Conservation (phyloP, 2,113 vertebrate genomes). For the Chitala chitala region DNA sequence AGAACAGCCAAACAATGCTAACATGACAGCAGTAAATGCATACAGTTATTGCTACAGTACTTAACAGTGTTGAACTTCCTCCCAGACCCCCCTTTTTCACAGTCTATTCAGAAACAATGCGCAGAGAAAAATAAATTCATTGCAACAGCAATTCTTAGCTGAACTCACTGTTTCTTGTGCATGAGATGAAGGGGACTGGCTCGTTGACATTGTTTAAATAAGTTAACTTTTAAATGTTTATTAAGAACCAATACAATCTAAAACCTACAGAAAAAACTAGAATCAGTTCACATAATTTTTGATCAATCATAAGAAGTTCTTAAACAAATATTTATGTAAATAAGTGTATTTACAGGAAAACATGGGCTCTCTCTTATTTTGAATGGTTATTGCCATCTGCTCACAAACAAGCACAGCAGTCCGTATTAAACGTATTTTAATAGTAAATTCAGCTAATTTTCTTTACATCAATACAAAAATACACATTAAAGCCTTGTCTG, state of each 20-base stretch:
- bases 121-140: constrained; percentile 37
- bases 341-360: constrained; percentile 17
- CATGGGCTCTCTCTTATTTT: constrained; percentile 8
- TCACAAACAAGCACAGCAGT: not conserved
- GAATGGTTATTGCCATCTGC: constrained; percentile 13
- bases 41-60: constrained; percentile 80
- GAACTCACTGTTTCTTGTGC: constrained; percentile 53
- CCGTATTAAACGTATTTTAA: constrained; percentile 34
- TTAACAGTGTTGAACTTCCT: constrained; percentile 59
- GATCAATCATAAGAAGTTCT: constrained; percentile 8
- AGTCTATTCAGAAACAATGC: constrained; percentile 58
- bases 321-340: constrained; percentile 16
- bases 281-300: constrained; percentile 8
- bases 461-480: constrained; percentile 48
- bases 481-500: constrained; percentile 87
- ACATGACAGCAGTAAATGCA: constrained; percentile 71
- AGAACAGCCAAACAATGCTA: constrained; percentile 74
- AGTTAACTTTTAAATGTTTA: constrained; percentile 6
- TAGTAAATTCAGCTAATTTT: constrained; percentile 64
- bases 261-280: constrained; percentile 1
- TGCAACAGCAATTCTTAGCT: constrained; percentile 39
- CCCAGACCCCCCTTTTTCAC: constrained; percentile 63
- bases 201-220: constrained; percentile 40
- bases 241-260: constrained; percentile 4
- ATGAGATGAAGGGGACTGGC: constrained; percentile 44